Conservation (phyloP, 2,113 vertebrate genomes). For the Mesitornis unicolor region DNA sequence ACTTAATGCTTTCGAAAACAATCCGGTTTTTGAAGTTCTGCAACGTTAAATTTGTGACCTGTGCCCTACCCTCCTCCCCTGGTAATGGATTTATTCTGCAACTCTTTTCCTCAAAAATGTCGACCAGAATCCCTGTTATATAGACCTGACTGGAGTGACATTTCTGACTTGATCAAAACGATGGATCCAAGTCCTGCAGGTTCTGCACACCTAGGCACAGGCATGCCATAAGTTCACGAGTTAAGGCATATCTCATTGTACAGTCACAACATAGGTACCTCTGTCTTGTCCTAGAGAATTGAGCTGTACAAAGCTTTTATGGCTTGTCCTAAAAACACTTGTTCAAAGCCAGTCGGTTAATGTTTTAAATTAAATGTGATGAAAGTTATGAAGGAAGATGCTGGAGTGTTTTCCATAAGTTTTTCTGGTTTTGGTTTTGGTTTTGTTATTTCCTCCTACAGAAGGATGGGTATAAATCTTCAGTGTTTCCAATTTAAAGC, state of each 20-base stretch:
- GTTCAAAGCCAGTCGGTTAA: not conserved
- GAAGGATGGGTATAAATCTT: not conserved
- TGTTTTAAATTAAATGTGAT: not conserved
- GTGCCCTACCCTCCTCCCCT: rapidly evolving
- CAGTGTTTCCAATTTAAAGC: not conserved
- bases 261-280: not conserved
- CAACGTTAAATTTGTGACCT: not conserved
- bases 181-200: not conserved
- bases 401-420: not conserved
- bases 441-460: not conserved
- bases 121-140: not conserved
- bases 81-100: not conserved
- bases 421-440: not conserved
- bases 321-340: not conserved
- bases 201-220: not conserved
- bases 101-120: not conserved
- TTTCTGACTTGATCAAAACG: not conserved
- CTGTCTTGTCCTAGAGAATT: not conserved
- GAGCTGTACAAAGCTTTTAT: not conserved
- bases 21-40: not conserved
- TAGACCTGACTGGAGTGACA: not conserved
- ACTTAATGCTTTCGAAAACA: not conserved
- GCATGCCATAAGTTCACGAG: no score
- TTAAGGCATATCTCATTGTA: not conserved
- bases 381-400: not conserved